Evolutionary conservation across 2,113 vertebrate genomes (phyloP).

Genomic region (Mus spicilegus): DNA sequence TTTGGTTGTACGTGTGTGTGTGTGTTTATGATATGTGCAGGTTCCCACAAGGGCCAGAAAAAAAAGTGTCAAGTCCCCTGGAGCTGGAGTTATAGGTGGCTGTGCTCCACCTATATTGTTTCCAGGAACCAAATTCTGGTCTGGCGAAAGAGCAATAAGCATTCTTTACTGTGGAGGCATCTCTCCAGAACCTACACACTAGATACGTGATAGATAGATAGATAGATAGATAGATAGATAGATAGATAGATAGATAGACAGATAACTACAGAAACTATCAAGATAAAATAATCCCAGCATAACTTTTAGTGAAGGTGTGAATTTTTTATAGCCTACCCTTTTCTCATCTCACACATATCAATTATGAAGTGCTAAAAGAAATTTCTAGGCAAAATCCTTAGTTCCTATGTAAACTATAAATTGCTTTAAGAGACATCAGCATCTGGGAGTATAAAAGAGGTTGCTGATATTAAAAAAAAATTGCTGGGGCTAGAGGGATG

Average conservation of each 20-base stretch:
- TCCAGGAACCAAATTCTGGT: not conserved
- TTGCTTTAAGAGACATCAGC: constrained; percentile 22
- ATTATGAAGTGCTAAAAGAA: constrained; percentile 25
- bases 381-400: constrained; percentile 54
- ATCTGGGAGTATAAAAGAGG: not conserved
- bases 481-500: not conserved
- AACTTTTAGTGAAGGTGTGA: constrained; percentile 14
- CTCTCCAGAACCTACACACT: not conserved
- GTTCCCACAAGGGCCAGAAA: not conserved
- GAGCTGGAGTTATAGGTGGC: not conserved
- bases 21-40: not conserved
- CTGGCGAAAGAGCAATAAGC: not conserved
- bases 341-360: constrained; percentile 13
- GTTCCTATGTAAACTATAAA: constrained; percentile 15
- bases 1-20: not conserved
- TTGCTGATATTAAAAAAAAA: not conserved
- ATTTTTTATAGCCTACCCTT: constrained; percentile 18
- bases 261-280: not conserved
- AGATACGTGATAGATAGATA: not conserved
- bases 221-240: not conserved
- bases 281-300: not conserved
- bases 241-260: not conserved
- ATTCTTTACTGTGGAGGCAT: not conserved
- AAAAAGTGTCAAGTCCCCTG: not conserved
- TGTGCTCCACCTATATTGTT: not conserved